Evolutionary conservation across 2,797 vertebrate genomes (phyloP).

Genomic region (Vultur gryphus): DNA sequence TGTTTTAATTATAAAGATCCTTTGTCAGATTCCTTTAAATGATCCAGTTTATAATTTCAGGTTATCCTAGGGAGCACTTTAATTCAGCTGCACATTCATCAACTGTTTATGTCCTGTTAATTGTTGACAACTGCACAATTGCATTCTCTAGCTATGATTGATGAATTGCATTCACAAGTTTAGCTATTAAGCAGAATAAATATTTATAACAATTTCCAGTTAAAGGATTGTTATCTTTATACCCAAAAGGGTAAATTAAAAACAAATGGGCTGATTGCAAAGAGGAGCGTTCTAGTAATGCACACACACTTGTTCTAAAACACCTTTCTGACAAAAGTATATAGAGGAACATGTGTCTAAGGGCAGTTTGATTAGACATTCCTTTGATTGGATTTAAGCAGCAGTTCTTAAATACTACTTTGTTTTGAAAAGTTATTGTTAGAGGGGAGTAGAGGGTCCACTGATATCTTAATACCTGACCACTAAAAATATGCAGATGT

Average conservation of each 20-base stretch:
- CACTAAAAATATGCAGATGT: not conserved
- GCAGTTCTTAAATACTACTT: not conserved
- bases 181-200: slow-evolving; percentile 77
- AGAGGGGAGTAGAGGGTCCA: not conserved
- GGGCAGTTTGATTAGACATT: not conserved
- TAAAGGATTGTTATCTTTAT: slow-evolving; percentile 72
- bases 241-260: slow-evolving; percentile 69
- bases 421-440: not conserved
- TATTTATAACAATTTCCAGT: slow-evolving; percentile 79
- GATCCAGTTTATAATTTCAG: slow-evolving; percentile 84
- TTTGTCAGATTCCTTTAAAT: slow-evolving; percentile 84
- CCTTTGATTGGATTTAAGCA: not conserved
- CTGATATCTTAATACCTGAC: not conserved
- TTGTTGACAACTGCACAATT: slow-evolving; percentile 87
- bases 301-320: not conserved
- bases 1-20: slow-evolving; percentile 91
- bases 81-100: slow-evolving; percentile 85
- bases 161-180: slow-evolving; percentile 73
- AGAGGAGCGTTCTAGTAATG: slow-evolving; percentile 7
- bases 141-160: slow-evolving; percentile 80
- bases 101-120: slow-evolving; percentile 85
- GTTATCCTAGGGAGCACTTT: slow-evolving; percentile 80
- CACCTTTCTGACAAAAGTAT: not conserved
- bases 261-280: slow-evolving; percentile 33
- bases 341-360: not conserved